Evolutionary conservation across 2,888 invertebrate species (phyloP).

Genomic region (Ecdyonurus torrentis): DNA sequence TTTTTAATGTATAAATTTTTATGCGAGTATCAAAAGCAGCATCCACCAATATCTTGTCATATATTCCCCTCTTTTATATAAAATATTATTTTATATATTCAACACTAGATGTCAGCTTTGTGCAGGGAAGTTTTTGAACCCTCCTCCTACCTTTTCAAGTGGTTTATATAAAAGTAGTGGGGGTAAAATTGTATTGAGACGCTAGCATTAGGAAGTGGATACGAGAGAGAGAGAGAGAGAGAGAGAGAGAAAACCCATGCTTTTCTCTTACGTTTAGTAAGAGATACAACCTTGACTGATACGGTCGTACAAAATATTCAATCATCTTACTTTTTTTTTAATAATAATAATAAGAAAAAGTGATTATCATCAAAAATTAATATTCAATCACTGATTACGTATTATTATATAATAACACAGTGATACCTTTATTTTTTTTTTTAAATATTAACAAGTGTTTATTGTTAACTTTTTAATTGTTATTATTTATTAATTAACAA

Average conservation of each 20-base stretch:
- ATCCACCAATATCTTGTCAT: neutral
- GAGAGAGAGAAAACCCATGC: neutral
- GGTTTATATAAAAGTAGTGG: neutral
- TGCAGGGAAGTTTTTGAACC: neutral
- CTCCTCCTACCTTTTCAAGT: neutral
- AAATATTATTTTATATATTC: neutral
- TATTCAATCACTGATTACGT: too few relatives aligned
- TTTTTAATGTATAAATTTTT: too few relatives aligned
- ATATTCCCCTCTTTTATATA: neutral
- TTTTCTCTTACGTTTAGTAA: neutral
- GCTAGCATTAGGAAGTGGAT: neutral
- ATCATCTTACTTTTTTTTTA: too few relatives aligned
- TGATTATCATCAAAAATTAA: too few relatives aligned
- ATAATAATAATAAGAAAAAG: too few relatives aligned
- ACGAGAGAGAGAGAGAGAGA: too few relatives aligned
- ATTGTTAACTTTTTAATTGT: too few relatives aligned
- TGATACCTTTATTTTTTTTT: too few relatives aligned
- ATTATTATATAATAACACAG: too few relatives aligned
- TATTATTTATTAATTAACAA: too few relatives aligned
- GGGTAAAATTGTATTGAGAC: neutral
- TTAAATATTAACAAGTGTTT: too few relatives aligned
- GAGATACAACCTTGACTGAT: neutral
- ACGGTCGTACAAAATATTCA: neutral
- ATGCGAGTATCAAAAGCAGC: neutral
- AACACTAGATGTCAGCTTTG: neutral